Evolutionary conservation across 2,888 invertebrate species (phyloP), one percentile per base, ranked within the genome.

Genomic region (Drosophila melanosoma): DNA sequence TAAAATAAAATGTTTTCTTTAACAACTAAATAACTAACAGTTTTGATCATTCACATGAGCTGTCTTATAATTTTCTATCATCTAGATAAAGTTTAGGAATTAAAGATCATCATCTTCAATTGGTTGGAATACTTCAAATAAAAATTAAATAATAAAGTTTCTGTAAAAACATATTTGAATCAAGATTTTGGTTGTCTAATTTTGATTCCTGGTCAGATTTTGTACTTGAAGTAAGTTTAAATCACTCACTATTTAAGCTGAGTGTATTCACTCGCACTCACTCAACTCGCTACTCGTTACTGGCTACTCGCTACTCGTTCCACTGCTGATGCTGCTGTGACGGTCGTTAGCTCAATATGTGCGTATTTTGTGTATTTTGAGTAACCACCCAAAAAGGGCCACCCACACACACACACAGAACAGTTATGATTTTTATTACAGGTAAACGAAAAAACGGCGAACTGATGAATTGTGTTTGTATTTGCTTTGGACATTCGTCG

Each of bases 401-500:
- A 45, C 49, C 12, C 23, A 23, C 3, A 0, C 8, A 1, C 23
- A n/a, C 48, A 48, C 53, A 56, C 54, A 29, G 17, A 56, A 56
- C 56, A 56, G 85, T 91, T 90, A 90, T 90, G 91, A 91, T 90
- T 90, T 82, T 91, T 89, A 91, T 91, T 90, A 91, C 90, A 91
- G 86, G 76, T 77, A 40, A 51, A 54, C 69, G 52, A 65, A 48
- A 48, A 57, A 57, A 57, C 29, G 48, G 48, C 38, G 49, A 29
- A 29, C 75, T 81, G 86, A 87, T 86, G 91, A 86, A 91, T 90
- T 90, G 90, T 90, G 74, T 83, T 61, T 74, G 69, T 76, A 64
- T 88, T 86, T 88, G 81, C 72, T 70, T 75, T 70, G 56, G 57
- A 75, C 70, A 71, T 76, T 82, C 81, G 81, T 64, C 72, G 74